These are phyloP conservation scores for Girardinus metallicus DNA, from an alignment of 2,797 vertebrate genomes.

Conservation along the genomic window DNA sequence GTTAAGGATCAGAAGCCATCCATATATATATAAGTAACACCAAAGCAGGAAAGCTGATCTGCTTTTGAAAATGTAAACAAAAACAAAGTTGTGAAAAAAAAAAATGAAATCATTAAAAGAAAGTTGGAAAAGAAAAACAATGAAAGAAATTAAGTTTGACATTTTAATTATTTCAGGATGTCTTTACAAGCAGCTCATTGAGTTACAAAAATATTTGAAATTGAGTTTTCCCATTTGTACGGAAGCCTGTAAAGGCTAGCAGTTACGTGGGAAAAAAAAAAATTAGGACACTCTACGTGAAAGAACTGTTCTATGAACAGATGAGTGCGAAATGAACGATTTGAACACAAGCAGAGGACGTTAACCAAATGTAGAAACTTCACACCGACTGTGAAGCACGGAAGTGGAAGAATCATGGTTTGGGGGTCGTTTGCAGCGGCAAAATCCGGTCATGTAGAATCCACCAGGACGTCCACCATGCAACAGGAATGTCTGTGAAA, in stretches of 20 bases:
- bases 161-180: neutral
- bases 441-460: neutral
- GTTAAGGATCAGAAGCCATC: neutral
- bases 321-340: neutral
- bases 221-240: neutral
- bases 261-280: neutral
- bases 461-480: neutral
- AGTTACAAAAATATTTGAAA: neutral
- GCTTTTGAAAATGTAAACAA: neutral
- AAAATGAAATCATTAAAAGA: neutral
- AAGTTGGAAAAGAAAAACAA: neutral
- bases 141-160: neutral
- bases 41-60: neutral
- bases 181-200: neutral
- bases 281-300: neutral
- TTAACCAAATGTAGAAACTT: neutral
- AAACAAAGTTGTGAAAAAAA: neutral
- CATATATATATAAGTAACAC: neutral
- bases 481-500: neutral
- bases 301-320: neutral
- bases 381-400: neutral
- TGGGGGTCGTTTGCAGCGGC: neutral
- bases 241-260: neutral
- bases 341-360: neutral
- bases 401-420: neutral